Evolutionary conservation across 1,140 invertebrate genomes (phyloP).

Genomic region (Drosophila dunni): DNA sequence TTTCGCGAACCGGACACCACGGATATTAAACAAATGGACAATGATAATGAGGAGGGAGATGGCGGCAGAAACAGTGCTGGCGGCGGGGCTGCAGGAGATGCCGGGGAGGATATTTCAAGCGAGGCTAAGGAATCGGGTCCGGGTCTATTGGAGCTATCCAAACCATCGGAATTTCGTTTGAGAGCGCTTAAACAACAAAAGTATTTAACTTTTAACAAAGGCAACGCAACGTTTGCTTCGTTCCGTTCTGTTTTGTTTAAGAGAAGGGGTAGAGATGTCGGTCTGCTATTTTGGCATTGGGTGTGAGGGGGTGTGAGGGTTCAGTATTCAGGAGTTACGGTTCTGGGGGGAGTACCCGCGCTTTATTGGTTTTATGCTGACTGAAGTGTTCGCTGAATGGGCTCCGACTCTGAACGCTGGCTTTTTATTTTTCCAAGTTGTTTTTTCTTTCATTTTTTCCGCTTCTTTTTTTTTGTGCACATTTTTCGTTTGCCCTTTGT

Average conservation of each 20-base stretch:
- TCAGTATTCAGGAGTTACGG: background rate
- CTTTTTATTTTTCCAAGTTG: constrained; percentile 23
- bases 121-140: constrained; percentile 76
- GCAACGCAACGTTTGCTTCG: constrained; percentile 56
- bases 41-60: constrained; percentile 54
- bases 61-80: constrained; percentile 11
- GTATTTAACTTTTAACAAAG: constrained; percentile 84
- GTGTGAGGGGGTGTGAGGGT: background rate
- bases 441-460: constrained; percentile 44
- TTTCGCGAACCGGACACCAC: constrained; percentile 81
- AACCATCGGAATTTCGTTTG: constrained; percentile 84
- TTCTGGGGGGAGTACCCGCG: constrained; percentile 43
- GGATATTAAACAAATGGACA: constrained; percentile 68
- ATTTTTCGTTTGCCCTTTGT: constrained; percentile 79
- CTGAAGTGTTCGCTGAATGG: constrained; percentile 41
- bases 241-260: too few species aligned
- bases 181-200: constrained; percentile 84
- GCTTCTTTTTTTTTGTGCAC: constrained; percentile 49
- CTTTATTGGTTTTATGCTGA: constrained; percentile 71
- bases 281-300: constrained; percentile 9
- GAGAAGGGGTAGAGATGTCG: background rate
- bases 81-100: constrained; percentile 36
- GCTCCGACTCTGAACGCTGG: constrained; percentile 19
- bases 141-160: constrained; percentile 82
- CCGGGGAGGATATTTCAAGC: constrained; percentile 65